Evolutionary conservation across 53 echinoderm and acorn worm species (phyloP).

Genomic region (Stichopus horrens): DNA sequence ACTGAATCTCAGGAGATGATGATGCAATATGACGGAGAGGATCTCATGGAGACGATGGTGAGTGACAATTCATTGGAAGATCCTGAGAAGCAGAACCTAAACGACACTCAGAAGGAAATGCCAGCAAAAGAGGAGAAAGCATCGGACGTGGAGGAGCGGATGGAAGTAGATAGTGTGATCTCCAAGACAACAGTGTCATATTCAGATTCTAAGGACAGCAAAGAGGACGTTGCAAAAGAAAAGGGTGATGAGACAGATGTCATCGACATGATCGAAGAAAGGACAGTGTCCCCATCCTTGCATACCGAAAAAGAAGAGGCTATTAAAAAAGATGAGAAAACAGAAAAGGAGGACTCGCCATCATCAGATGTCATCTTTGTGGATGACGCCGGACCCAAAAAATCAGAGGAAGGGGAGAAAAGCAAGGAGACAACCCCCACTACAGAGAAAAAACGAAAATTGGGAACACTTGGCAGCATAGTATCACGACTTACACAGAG

Average conservation of each 20-base stretch:
- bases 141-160: neutral
- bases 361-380: slow-evolving; percentile 20
- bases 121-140: neutral
- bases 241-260: slow-evolving; percentile 24
- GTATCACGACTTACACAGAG: slow-evolving; percentile 36
- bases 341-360: slow-evolving; percentile 39
- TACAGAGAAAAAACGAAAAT: slow-evolving; percentile 23
- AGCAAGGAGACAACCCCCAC: neutral
- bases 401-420: slow-evolving; percentile 48
- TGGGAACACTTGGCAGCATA: slow-evolving; percentile 35
- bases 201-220: neutral
- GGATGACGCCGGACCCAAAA: slow-evolving; percentile 28
- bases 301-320: slow-evolving; percentile 8
- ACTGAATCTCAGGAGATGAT: slow-evolving; percentile 36
- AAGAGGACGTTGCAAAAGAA: neutral
- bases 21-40: slow-evolving; percentile 45
- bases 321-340: slow-evolving; percentile 23
- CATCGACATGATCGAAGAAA: slow-evolving; percentile 50
- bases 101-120: neutral
- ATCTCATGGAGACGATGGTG: slow-evolving; percentile 39
- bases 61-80: slow-evolving; percentile 14
- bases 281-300: slow-evolving; percentile 27
- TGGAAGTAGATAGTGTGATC: slow-evolving; percentile 22
- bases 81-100: neutral
- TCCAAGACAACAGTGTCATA: neutral